These are phyloP conservation scores for Trissolcus japonicus DNA, from an alignment of 2,888 invertebrate genomes.

Conservation along the genomic window DNA sequence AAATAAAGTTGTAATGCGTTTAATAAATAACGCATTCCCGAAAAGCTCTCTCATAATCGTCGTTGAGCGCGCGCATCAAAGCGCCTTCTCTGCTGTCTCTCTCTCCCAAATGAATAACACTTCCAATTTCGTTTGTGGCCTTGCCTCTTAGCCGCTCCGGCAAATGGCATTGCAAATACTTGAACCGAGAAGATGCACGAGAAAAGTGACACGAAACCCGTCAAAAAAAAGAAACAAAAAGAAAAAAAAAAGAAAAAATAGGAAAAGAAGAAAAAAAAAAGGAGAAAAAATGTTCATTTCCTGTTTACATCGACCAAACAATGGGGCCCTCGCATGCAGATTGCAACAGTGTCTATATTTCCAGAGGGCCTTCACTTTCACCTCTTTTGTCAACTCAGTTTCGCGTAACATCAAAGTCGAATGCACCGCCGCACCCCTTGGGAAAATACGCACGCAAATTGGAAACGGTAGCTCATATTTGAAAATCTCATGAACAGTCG, in stretches of 20 bases:
- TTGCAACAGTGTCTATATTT: constrained; percentile 1
- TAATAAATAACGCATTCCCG: constrained; percentile 46
- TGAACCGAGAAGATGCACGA: neutral
- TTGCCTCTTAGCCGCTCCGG: constrained; percentile 13
- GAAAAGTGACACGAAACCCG: too few species aligned
- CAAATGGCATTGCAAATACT: constrained; percentile 12
- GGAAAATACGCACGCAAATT: constrained; percentile 13
- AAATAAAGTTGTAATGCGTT: constrained; percentile 43
- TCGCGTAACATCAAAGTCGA: constrained; percentile 34
- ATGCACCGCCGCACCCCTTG: constrained; percentile 11
- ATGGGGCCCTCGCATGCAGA: constrained; percentile 18
- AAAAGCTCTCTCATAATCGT: constrained; percentile 12
- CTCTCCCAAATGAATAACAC: constrained; percentile 29
- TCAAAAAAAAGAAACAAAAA: neutral
- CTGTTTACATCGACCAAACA: constrained; percentile 22
- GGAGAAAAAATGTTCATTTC: too few species aligned
- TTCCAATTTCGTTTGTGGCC: constrained; percentile 39
- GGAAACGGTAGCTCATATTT: constrained; percentile 27
- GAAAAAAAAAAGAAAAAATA: neutral
- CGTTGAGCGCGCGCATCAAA: constrained; percentile 6
- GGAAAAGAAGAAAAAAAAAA: constrained; percentile 19
- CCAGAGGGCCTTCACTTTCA: constrained; percentile 29
- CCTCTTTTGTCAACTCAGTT: constrained; percentile 33
- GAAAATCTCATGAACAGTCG: constrained; percentile 19
- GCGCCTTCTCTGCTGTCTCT: neutral